Percentiles rank a stretch among this genome's conserved stretches.
phyloP scores from a whole-genome alignment of 2,888 invertebrate genomes.

The Epinotia brunnichana region DNA sequence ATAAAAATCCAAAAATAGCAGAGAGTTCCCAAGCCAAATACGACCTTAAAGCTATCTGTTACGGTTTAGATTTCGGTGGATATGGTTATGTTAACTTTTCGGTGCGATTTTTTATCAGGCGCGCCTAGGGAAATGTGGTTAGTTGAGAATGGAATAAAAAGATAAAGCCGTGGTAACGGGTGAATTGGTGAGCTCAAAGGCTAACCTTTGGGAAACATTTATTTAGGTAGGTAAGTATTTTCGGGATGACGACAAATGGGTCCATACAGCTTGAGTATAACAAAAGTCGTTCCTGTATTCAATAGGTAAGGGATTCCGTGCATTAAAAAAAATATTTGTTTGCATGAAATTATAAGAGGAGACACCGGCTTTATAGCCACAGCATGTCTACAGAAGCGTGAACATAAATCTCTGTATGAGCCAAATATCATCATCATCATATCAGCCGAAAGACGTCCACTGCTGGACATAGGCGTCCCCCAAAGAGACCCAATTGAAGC shows the following conservation, averaged over 20 bases:
- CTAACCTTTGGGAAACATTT: not conserved
- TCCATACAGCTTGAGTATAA: too few species aligned
- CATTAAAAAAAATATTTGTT: too few species aligned
- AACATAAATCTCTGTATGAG: too few species aligned
- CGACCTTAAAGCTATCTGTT: not conserved
- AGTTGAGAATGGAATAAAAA: conserved; percentile 35
- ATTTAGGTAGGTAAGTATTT: not conserved
- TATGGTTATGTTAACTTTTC: conserved; percentile 10
- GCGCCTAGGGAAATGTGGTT: conserved; percentile 43
- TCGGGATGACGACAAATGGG: not conserved
- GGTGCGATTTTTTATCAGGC: conserved; percentile 31
- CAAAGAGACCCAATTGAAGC: too few species aligned
- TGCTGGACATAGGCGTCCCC: too few species aligned
- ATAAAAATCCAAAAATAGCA: conserved; percentile 38
- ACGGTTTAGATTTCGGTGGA: not conserved
- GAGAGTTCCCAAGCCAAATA: not conserved
- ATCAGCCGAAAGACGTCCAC: too few species aligned
- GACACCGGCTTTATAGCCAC: too few species aligned
- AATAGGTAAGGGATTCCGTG: too few species aligned
- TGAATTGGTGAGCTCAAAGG: conserved; percentile 19
- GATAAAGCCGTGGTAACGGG: conserved; percentile 35
- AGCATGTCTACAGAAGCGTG: too few species aligned
- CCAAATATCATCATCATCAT: too few species aligned
- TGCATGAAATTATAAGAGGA: too few species aligned
- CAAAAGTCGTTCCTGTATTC: too few species aligned